Evolutionary conservation across 2,888 invertebrate genomes (phyloP), one percentile per base, ranked within the genome.

Genomic region (Amphipyra tragopoginis): DNA sequence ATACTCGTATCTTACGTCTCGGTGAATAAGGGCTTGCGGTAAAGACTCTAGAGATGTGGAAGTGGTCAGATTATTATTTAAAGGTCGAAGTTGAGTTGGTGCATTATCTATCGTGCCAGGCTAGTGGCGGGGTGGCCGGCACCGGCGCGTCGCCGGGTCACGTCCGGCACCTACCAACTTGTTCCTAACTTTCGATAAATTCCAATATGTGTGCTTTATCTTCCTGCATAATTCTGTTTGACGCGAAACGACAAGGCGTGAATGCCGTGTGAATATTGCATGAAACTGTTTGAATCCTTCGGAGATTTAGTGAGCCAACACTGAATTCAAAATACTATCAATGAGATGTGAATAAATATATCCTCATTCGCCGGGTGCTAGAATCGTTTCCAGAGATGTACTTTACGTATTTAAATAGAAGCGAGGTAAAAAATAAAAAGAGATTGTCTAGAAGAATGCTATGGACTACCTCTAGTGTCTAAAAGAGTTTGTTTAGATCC

Each of bases 251-350:
- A 70, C 66, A 64, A 60, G 70, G 45, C 55, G 63, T 63, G 61
- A 72, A 77, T 79, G 72, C 66, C 58, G 71, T 67, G 75, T 80
- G 80, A 82, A 85, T 85, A 81, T 75, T 77, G 72, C 80, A 82
- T 75, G 79, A 77, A 68, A 70, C 63, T 68, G 71, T 70, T 21
- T 69, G 72, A 75, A 71, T 79, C 71, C 75, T 73, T 68, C 70
- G 61, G 67, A 82, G 76, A 72, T 77, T 81, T 76, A 82, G 76
- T 57, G 71, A 68, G 71, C 65, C 65, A 70, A 77, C 76, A 73
- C 72, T 75, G 76, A 80, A 80, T 82, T 73, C 68, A 72, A 77
- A 79, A 74, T 73, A 77, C 72, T 75, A 70, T 62, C 64, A 76
- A 69, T 70, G 74, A 75, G 75, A 75, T 74, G 75, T 74, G 69